These are phyloP conservation scores for Atrina japonica DNA, from an alignment of 2,888 invertebrate species.

Conservation along the genomic window DNA sequence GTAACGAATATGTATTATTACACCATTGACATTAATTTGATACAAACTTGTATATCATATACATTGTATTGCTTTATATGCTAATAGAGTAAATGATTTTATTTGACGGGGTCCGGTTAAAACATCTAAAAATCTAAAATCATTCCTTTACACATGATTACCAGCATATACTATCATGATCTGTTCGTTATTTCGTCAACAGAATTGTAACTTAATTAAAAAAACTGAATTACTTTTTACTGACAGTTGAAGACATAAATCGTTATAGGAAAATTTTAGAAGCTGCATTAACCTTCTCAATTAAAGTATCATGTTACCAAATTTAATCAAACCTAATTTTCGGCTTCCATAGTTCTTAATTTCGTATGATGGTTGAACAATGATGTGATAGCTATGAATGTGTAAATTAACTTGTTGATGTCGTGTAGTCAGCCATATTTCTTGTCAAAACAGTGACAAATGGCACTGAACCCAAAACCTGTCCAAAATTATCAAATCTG, in stretches of 20 bases:
- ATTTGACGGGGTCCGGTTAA: no score
- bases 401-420: slow-evolving; percentile 44
- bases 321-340: slow-evolving; percentile 63
- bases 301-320: slow-evolving; percentile 64
- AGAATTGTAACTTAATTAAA: no score
- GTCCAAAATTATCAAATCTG: slow-evolving; percentile 7
- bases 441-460: slow-evolving; percentile 34
- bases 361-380: slow-evolving; percentile 29
- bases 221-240: not conserved
- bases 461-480: slow-evolving; percentile 24
- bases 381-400: slow-evolving; percentile 16
- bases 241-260: slow-evolving; percentile 17
- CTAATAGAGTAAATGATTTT: no score
- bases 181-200: no score
- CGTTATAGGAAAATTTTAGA: slow-evolving; percentile 23
- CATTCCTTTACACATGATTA: no score
- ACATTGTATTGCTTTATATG: no score
- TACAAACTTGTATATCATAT: no score
- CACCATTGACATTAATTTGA: no score
- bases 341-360: slow-evolving; percentile 35
- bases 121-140: no score
- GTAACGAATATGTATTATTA: no score
- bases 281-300: slow-evolving; percentile 43
- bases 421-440: slow-evolving; percentile 27
- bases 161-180: no score